A percentile compares a stretch with the other conserved stretches of the same genome.
These are phyloP conservation scores for Chaunax sp. DNA, from an alignment of 2,797 vertebrate species.

Conservation along the genomic window DNA sequence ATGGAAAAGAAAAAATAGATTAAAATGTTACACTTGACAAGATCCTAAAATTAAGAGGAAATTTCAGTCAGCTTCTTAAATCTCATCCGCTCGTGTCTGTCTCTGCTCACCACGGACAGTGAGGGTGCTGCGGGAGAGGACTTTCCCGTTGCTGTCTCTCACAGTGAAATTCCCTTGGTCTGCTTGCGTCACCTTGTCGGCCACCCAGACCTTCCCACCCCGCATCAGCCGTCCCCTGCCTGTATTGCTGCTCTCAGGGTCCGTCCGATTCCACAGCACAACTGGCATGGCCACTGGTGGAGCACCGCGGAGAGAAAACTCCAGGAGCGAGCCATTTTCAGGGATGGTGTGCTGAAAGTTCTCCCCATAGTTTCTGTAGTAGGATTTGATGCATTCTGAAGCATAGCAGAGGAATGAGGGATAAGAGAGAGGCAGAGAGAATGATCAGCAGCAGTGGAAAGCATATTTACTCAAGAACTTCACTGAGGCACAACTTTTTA, in stretches of 20 bases:
- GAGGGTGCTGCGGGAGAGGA: constrained; percentile 73
- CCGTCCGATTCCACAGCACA: constrained; percentile 76
- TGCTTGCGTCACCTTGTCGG: constrained; percentile 72
- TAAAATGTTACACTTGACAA: constrained; percentile 25
- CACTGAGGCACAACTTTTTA: too few relatives aligned
- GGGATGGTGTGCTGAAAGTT: constrained; percentile 71
- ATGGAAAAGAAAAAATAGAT: constrained; percentile 41
- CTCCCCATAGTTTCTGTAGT: constrained; percentile 72
- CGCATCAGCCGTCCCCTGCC: constrained; percentile 65
- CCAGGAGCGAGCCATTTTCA: constrained; percentile 65
- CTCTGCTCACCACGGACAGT: constrained; percentile 74
- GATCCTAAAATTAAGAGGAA: constrained; percentile 9
- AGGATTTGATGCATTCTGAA: constrained; percentile 74
- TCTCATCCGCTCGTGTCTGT: neutral
- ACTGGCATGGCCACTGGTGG: constrained; percentile 61
- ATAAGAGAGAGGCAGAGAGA: neutral
- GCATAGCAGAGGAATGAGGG: neutral
- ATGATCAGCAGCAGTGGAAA: neutral
- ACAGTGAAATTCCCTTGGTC: constrained; percentile 83
- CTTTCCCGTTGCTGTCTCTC: constrained; percentile 60
- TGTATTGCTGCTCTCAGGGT: constrained; percentile 29
- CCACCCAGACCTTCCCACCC: constrained; percentile 71
- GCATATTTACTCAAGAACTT: too few relatives aligned
- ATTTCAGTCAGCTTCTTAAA: constrained; percentile 8
- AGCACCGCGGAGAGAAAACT: constrained; percentile 70